Evolutionary conservation across 2,888 invertebrate species (phyloP).

Genomic region (Archips xylosteana): DNA sequence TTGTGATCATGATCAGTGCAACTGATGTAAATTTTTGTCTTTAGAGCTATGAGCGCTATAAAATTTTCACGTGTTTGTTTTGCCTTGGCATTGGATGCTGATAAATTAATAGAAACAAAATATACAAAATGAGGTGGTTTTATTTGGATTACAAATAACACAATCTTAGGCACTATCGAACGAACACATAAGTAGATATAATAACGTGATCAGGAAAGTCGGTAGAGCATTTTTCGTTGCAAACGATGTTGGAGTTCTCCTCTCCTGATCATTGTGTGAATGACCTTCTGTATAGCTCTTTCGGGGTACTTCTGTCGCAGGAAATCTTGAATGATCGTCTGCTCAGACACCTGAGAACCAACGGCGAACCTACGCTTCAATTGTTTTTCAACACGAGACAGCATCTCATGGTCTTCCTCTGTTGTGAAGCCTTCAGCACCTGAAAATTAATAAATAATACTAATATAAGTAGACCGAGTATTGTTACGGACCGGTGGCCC

Average conservation of each 20-base stretch:
- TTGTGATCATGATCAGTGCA: constrained; percentile 35
- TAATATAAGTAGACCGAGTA: not conserved
- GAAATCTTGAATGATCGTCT: constrained; percentile 96
- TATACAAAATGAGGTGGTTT: constrained; percentile 26
- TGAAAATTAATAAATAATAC: constrained; percentile 56
- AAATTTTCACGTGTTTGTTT: constrained; percentile 4
- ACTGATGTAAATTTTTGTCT: constrained; percentile 32
- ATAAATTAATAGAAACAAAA: constrained; percentile 26
- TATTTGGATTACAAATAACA: constrained; percentile 31
- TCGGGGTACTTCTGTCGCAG: constrained; percentile 94
- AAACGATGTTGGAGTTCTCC: constrained; percentile 98
- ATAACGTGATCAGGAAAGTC: constrained; percentile 88
- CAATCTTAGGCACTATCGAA: constrained; percentile 25
- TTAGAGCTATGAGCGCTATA: constrained; percentile 25
- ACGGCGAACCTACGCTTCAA: constrained; percentile 97
- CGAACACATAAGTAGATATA: not conserved
- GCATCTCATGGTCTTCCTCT: constrained; percentile 96
- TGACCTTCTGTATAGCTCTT: constrained; percentile 94
- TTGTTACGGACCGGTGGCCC: not conserved
- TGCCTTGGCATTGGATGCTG: constrained; percentile 32
- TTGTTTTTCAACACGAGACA: constrained; percentile 96
- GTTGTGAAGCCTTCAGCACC: constrained; percentile 99
- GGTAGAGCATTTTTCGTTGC: constrained; percentile 98
- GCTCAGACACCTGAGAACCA: constrained; percentile 98
- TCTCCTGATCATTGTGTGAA: constrained; percentile 96